Evolutionary conservation across 2,797 vertebrate genomes (phyloP), one percentile per base, ranked within the genome.

Genomic region (Hoplostethus mediterraneus): DNA sequence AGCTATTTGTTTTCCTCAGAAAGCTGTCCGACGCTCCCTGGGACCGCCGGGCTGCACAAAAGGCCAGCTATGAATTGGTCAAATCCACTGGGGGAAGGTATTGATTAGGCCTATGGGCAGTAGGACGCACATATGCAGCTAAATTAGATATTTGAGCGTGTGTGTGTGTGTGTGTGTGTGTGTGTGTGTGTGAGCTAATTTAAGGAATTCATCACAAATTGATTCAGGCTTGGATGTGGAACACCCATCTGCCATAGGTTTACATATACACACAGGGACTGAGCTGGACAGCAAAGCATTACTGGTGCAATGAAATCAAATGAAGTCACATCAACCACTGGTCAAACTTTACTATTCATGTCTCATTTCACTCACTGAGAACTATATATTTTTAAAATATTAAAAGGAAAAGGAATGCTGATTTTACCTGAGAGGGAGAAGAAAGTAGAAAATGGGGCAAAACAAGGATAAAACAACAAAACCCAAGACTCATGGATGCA

Each of bases 1-100:
- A 93, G 92, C 91, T 87, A 95, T 95, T 94, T 95, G 93, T 94
- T 95, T 94, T 92, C 87, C 84, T 89, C 91, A 87, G 87, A 93
- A 93, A 92, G 88, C 91, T 92, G 89, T 92, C 89, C 77, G 77
- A 79, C 84, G 8, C 69, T 84, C 75, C 2, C 78, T 75, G 85
- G 82, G 86, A 87, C 75, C 75, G 48, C 75, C 28, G 53, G 62
- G 25, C 78, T 66, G 85, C 83, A 88, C 89, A 21, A 89, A 82
- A 87, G 87, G 89, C 74, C 58, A 86, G 82, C 90, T 90, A 92
- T 91, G 90, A 92, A 92, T 86, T 88, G 89, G 86, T 75, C 60
- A 83, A 86, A 82, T 90, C 90, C 92, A 76, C 70, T 71, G 86
- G 90, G 90, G 80, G 54, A 58, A 67, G 54, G 59, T 92, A 94